Evolutionary conservation across 2,113 vertebrate genomes (phyloP).

Genomic region (Cricetomys ansorgei): DNA sequence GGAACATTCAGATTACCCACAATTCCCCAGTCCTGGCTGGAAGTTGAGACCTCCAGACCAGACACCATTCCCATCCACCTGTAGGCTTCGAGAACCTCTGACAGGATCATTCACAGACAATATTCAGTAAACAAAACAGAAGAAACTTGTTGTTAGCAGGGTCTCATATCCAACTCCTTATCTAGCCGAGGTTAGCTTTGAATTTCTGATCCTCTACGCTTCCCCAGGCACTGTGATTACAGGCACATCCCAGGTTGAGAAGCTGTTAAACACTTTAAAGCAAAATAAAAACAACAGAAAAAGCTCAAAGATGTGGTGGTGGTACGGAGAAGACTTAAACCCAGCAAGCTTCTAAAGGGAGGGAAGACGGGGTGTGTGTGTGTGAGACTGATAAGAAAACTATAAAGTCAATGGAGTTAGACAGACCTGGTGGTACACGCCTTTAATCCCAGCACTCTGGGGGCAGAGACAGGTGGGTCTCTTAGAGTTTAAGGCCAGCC

Average conservation of each 20-base stretch:
- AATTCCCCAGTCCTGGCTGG: background rate
- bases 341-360: background rate
- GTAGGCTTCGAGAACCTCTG: background rate
- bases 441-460: background rate
- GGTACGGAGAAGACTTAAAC: background rate
- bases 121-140: background rate
- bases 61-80: background rate
- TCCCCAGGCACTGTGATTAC: background rate
- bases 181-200: background rate
- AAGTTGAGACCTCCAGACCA: background rate
- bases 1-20: background rate
- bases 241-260: background rate
- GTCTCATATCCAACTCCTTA: background rate
- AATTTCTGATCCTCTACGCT: background rate
- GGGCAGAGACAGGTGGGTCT: background rate
- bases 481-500: background rate
- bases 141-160: background rate
- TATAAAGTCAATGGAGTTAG: background rate
- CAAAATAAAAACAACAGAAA: background rate
- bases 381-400: background rate
- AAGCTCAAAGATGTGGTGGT: background rate
- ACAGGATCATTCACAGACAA: background rate
- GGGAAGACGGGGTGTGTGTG: no score
- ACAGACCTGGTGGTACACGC: background rate
- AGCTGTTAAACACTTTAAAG: background rate